phyloP scores from a whole-genome alignment of 1,140 invertebrate genomes.

The Oppia nitens region DNA sequence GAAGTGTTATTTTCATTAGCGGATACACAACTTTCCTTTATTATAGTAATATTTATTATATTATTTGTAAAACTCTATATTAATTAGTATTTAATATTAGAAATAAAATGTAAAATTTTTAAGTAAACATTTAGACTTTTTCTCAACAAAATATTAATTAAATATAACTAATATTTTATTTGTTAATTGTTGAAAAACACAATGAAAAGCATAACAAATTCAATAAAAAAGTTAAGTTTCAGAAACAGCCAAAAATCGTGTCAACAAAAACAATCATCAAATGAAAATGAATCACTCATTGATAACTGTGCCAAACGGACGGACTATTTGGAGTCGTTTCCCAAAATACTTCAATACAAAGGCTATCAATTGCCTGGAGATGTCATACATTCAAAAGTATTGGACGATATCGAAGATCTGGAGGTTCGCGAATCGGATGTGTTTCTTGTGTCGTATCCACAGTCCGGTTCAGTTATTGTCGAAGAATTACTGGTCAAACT shows the following conservation, averaged over 20 bases:
- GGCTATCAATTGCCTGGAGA: conserved; percentile 5
- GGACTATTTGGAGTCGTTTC: neutral
- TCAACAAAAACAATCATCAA: neutral
- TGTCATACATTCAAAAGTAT: conserved; percentile 14
- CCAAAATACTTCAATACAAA: neutral
- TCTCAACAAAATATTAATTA: too few relatives aligned
- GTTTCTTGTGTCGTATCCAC: conserved; percentile 30
- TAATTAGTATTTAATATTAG: too few relatives aligned
- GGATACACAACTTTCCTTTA: too few relatives aligned
- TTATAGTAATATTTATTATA: too few relatives aligned
- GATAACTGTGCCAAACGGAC: neutral
- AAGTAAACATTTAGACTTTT: too few relatives aligned
- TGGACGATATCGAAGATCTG: conserved; percentile 18
- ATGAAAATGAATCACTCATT: neutral
- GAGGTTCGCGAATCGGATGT: conserved; percentile 25
- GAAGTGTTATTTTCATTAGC: too few relatives aligned
- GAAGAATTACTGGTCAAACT: conserved; percentile 13
- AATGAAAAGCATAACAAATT: conserved; percentile 12
- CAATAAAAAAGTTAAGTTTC: conserved; percentile 10
- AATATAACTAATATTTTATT: too few relatives aligned
- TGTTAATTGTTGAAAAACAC: too few relatives aligned
- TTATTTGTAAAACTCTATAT: too few relatives aligned
- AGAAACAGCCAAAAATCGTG: neutral
- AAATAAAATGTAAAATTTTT: too few relatives aligned
- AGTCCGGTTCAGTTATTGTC: conserved; percentile 20